Evolutionary conservation across 2,797 vertebrate species (phyloP), one percentile per base, ranked within the genome.

Genomic region (Syncerus caffer): DNA sequence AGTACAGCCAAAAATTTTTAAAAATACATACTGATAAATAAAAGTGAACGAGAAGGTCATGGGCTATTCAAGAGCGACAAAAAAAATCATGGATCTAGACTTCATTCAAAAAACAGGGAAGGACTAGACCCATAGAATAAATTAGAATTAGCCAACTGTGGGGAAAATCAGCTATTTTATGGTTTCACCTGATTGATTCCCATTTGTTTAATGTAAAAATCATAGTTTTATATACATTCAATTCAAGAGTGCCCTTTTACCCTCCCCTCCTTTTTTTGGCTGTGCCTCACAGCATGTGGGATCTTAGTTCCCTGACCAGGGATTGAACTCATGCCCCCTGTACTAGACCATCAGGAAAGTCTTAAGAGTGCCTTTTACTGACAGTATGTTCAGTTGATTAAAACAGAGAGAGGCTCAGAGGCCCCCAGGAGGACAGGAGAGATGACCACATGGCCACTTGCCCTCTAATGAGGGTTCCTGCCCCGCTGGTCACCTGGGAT

Each of bases 381-480:
- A 97, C 97, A 97, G 93, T 58, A 93, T 85, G 38, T 92, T 89
- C 87, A 94, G 47, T 13, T 1, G 0, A 93, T 79, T 51, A 96
- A 94, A 96, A 90, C 21, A 47, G 74, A 97, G 27, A 96, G 67
- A 94, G 62, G 2, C 95, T 67, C 85, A 82, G 86, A 86, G 38
- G 45, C 3, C 19, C 45, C 74, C 76, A 85, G 90, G 93, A 45
- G 23, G 31, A 76, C 67, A 96, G 92, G 94, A 5, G 96, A 97
- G 29, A 42, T 45, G 50, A 74, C 2, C 38, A 93, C 0, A 2
- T 0, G 5, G 93, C 67, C 91, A 95, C 19, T 80, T 93, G 95
- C 97, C 92, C 96, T 97, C 85, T 92, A 95, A 98, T 93, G 89
- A 93, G 45, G 82, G 67, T 53, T 97, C 84, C 80, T 3, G 6